Evolutionary conservation across 1,140 invertebrate species (phyloP), one percentile per base, ranked within the genome.

Genomic region (Megathymus violae): DNA sequence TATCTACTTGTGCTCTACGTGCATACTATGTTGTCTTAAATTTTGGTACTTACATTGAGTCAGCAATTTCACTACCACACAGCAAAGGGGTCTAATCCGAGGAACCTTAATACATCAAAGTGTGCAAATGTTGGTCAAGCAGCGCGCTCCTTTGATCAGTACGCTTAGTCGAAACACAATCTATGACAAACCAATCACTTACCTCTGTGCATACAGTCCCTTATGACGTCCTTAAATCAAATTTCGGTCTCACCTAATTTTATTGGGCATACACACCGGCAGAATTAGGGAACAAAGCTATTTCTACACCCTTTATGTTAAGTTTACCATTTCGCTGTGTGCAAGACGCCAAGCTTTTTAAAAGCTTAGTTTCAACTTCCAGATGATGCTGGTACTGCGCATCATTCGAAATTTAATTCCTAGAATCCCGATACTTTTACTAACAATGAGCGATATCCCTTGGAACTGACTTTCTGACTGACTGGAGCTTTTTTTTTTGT

Each of bases 91-190:
- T 58, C 14, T 11, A 54, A 43, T 43, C 9, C 41, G n/a, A n/a
- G n/a, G 41, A 34, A 58, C 54, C 54, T 46, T 46, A 58, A 58
- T 58, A 44, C 54, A 34, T 58, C 54, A 58, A 58, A 58, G 54
- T 58, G 54, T 31, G 54, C 19, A 58, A 58, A 58, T 46, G 40
- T 58, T 58, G 54, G 43, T 58, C 54, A 34, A 25, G 40, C 13
- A 44, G 25, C 14, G 43, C 41, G 27, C n/a, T n/a, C n/a, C 54
- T 44, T 58, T 58, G 54, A 58, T 44, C 40, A 58, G 54, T 25
- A 58, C 22, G 54, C 27, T 19, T 9, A 27, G 40, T 17, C 44
- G 54, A 34, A 44, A 46, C 41, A 46, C 14, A 15, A 44, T 46
- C 47, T 50, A 43, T 44, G 40, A 43, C 52, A 56, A 15, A 31